Evolutionary conservation across 2,888 invertebrate genomes (phyloP), one percentile per base, ranked within the genome.

Genomic region (Leptopterna dolabrata): DNA sequence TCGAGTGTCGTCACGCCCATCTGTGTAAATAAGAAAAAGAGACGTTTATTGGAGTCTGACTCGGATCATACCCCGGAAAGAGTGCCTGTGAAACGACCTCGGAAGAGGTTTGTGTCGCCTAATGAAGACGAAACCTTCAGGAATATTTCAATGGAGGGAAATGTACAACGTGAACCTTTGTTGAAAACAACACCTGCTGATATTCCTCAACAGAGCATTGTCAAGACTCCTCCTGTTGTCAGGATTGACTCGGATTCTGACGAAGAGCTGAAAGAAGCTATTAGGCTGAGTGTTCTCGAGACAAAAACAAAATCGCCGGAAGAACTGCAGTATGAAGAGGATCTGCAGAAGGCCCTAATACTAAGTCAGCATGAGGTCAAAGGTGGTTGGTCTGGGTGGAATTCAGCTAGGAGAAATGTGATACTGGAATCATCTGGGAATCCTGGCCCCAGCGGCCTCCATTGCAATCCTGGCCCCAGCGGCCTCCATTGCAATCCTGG

Each of bases 181-280:
- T n/a, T n/a, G 14, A 55, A 63, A 63, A 51, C 51, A 51, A 0
- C 16, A 51, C n/a, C 16, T 51, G n/a, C 51, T 1, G 1, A 0
- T n/a, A 4, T n/a, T n/a, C 16, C 16, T 4, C 16, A n/a, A 14
- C 16, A 4, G n/a, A 51, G n/a, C 4, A 27, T 16, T 71, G 13
- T 30, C 6, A 71, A 71, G 24, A 4, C 11, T 30, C 30, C 41
- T 30, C n/a, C 73, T 36, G 4, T n/a, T 30, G 9, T 36, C 19
- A n/a, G 9, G 0, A 16, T 73, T 19, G 73, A 30, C 0, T 78
- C 78, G n/a, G 73, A 76, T 29, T 85, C 85, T 7, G 85, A 85
- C n/a, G 85, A 85, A 16, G 85, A 85, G 16, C 14, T 85, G 9
- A 24, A 76, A 47, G 73, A 85, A 73, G 85, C 85, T 13, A 71